Conservation (phyloP, 2,888 invertebrate genomes). For the Nomada ruficornis region DNA sequence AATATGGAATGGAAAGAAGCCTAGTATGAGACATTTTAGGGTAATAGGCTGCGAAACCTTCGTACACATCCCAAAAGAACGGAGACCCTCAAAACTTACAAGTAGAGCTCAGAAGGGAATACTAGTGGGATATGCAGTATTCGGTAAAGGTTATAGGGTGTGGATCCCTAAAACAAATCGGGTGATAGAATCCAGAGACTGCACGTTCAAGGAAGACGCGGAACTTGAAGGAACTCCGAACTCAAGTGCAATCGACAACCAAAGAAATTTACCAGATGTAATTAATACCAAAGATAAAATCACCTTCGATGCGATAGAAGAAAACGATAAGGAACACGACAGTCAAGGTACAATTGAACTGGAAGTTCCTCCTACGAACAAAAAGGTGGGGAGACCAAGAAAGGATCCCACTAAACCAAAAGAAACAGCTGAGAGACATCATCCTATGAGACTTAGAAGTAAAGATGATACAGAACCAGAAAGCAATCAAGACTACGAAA, state of each 20-base stretch:
- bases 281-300: too few species aligned
- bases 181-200: constrained; percentile 16
- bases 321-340: too few species aligned
- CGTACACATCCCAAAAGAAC: constrained; percentile 5
- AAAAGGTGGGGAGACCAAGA: not conserved
- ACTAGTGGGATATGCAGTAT: constrained; percentile 3
- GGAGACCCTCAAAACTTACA: not conserved
- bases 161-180: not conserved
- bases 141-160: constrained; percentile 5
- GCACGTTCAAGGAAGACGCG: constrained; percentile 10
- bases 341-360: too few species aligned
- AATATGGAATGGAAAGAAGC: constrained; percentile 16
- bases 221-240: not conserved
- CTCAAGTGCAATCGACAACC: too few species aligned
- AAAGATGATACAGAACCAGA: not conserved
- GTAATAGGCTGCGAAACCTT: constrained; percentile 14
- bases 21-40: constrained; percentile 1
- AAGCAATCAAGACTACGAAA: not conserved
- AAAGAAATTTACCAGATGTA: too few species aligned
- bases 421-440: not conserved
- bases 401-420: not conserved
- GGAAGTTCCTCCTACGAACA: too few species aligned
- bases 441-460: not conserved
- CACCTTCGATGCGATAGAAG: too few species aligned
- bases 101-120: not conserved